Conservation (phyloP, 2,888 invertebrate species). For the Perdita meconis region DNA sequence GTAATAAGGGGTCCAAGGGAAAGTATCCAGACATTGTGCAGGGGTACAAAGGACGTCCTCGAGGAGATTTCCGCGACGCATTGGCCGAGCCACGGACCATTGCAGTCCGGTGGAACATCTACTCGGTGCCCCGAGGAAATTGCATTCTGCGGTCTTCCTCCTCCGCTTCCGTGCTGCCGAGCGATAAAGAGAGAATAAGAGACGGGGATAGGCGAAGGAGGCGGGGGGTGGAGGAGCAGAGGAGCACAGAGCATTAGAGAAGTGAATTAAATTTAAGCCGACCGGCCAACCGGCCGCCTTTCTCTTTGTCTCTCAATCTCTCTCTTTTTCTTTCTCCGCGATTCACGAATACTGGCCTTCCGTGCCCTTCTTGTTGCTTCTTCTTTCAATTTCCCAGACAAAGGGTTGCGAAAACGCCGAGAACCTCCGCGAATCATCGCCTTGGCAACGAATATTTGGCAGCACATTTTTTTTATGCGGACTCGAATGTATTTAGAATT, state of each 20-base stretch:
- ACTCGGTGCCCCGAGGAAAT: constrained; percentile 67
- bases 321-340: constrained; percentile 28
- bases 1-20: constrained; percentile 4
- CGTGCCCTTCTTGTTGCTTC: constrained; percentile 11
- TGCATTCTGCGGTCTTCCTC: constrained; percentile 69
- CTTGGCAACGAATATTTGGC: constrained; percentile 45
- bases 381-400: constrained; percentile 58
- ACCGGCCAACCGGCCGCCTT: constrained; percentile 28
- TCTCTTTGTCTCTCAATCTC: neutral
- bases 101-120: constrained; percentile 58
- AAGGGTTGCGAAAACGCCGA: constrained; percentile 34
- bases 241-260: constrained; percentile 46
- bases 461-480: too few relatives aligned
- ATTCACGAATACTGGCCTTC: constrained; percentile 13
- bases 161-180: constrained; percentile 48
- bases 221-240: neutral
- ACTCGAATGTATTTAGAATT: too few relatives aligned
- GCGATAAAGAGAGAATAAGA: constrained; percentile 65
- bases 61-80: constrained; percentile 44
- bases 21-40: constrained; percentile 17
- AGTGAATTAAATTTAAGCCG: constrained; percentile 71
- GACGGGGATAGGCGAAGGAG: constrained; percentile 3
- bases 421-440: constrained; percentile 21
- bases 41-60: constrained; percentile 18
- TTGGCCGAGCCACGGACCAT: constrained; percentile 41